A percentile compares a stretch with the other conserved stretches of the same genome.
These are phyloP conservation scores for Subanguina moxae DNA, from an alignment of 1,140 invertebrate species.

Conservation along the genomic window DNA sequence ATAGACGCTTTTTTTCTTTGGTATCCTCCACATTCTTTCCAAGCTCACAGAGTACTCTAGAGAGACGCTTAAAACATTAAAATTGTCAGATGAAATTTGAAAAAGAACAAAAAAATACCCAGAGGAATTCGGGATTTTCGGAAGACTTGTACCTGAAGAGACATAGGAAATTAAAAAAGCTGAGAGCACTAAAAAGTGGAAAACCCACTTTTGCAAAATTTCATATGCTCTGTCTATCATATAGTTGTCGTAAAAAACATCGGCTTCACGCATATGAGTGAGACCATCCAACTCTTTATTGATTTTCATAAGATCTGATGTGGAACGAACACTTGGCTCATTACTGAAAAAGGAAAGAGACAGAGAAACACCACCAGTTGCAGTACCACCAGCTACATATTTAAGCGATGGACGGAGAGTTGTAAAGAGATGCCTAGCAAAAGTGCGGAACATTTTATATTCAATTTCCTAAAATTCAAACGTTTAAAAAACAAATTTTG, in stretches of 20 bases:
- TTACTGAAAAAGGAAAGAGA: too few relatives aligned
- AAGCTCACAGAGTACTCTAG: slow-evolving; percentile 55
- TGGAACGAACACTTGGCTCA: too few relatives aligned
- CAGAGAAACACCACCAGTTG: too few relatives aligned
- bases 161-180: not conserved
- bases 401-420: too few relatives aligned
- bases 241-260: slow-evolving; percentile 55
- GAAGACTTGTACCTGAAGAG: slow-evolving; percentile 39
- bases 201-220: slow-evolving; percentile 46
- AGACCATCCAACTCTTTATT: too few relatives aligned
- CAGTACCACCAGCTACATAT: too few relatives aligned
- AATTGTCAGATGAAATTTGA: too few relatives aligned
- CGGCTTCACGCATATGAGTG: slow-evolving; percentile 41
- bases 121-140: slow-evolving; percentile 45
- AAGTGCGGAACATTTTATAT: too few relatives aligned
- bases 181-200: not conserved
- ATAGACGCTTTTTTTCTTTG: slow-evolving; percentile 46
- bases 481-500: too few relatives aligned
- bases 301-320: too few relatives aligned
- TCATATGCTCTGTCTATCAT: slow-evolving; percentile 56
- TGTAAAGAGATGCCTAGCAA: too few relatives aligned
- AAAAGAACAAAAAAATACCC: not conserved
- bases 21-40: slow-evolving; percentile 42
- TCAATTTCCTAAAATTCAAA: too few relatives aligned
- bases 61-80: slow-evolving; percentile 43